phyloP scores from a whole-genome alignment of 1,140 invertebrate species.

The Sitodiplosis mosellana region DNA sequence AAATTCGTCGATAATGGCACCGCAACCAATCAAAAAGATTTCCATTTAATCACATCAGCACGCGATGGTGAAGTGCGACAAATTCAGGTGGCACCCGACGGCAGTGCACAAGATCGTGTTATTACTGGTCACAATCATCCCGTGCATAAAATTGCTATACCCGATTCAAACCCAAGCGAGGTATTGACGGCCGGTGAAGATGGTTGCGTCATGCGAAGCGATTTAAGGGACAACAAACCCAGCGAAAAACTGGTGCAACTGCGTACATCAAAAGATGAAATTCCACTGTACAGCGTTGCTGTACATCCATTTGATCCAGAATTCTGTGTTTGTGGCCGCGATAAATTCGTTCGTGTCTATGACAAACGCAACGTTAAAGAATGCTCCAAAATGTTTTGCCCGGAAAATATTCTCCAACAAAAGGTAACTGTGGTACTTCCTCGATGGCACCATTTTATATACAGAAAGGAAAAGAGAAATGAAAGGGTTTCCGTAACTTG shows the following conservation, averaged over 20 bases:
- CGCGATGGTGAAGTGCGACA: slow-evolving; percentile 69
- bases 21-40: slow-evolving; percentile 14
- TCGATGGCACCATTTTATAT: no score
- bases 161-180: slow-evolving; percentile 49
- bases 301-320: slow-evolving; percentile 64
- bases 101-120: slow-evolving; percentile 5
- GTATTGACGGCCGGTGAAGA: slow-evolving; percentile 81
- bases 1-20: slow-evolving; percentile 39
- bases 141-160: slow-evolving; percentile 18
- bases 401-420: slow-evolving; percentile 8
- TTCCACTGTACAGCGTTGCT: slow-evolving; percentile 71
- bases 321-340: slow-evolving; percentile 63
- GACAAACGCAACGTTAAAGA: slow-evolving; percentile 41
- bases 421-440: no score
- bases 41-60: slow-evolving; percentile 67
- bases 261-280: slow-evolving; percentile 4
- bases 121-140: slow-evolving; percentile 15
- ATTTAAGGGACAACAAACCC: slow-evolving; percentile 43
- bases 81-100: slow-evolving; percentile 14
- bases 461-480: no score
- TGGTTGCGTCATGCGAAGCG: slow-evolving; percentile 58
- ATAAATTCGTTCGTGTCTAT: slow-evolving; percentile 42
- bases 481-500: no score
- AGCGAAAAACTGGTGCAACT: not conserved
- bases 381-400: slow-evolving; percentile 29